These are phyloP conservation scores for Pitta sordida DNA, from an alignment of 2,113 vertebrate genomes.

Conservation along the genomic window DNA sequence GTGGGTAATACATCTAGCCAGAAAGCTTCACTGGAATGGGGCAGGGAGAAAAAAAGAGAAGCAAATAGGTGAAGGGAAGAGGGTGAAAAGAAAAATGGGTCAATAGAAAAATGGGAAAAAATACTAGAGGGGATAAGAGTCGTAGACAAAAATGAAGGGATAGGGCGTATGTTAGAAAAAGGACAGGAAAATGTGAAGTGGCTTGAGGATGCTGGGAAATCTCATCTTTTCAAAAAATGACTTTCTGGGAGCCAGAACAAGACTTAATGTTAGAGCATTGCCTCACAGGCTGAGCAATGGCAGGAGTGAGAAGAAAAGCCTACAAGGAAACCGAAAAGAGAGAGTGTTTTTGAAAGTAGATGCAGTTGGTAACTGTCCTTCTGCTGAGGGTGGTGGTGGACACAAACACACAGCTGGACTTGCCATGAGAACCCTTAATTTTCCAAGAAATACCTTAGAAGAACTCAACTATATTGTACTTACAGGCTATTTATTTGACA, in stretches of 20 bases:
- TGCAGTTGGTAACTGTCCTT: neutral
- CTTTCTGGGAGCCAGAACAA: neutral
- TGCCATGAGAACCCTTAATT: accelerated
- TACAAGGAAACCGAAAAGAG: neutral
- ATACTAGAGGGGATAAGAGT: neutral
- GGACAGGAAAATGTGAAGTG: neutral
- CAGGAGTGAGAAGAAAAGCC: neutral
- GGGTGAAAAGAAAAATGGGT: neutral
- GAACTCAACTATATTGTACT: neutral
- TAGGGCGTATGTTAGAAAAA: neutral
- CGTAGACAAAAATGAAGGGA: neutral
- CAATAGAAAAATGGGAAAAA: neutral
- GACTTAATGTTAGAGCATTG: neutral
- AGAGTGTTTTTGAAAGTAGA: neutral
- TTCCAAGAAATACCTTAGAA: neutral
- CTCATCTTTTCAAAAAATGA: neutral
- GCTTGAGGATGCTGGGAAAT: neutral
- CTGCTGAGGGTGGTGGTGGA: neutral
- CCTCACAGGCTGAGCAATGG: neutral
- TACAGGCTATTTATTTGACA: neutral
- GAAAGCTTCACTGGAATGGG: neutral
- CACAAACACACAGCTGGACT: neutral
- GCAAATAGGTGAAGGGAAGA: neutral
- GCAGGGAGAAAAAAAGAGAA: neutral
- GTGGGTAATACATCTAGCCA: neutral